Percentiles rank a stretch among this genome's conserved stretches.
Evolutionary conservation across 2,113 vertebrate genomes (phyloP).

Genomic region (Alces alces): DNA sequence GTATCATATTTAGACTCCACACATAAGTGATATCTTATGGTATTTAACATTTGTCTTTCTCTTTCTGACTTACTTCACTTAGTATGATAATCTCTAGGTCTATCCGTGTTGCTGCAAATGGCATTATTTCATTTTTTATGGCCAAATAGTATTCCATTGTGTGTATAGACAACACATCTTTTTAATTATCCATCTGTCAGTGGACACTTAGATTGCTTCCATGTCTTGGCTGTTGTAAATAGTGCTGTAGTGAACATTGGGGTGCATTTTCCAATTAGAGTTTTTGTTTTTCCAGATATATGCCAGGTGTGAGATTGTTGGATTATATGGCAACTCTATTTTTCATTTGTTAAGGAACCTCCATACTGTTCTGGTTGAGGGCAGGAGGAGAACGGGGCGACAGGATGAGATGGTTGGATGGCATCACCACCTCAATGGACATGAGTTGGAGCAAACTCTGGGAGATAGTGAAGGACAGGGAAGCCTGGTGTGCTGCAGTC

Average conservation of each 20-base stretch:
- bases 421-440: background rate
- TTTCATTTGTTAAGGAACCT: background rate
- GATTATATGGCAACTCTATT: background rate
- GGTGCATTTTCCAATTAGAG: background rate
- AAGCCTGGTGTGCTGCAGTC: background rate
- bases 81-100: background rate
- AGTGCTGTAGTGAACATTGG: background rate
- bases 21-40: background rate
- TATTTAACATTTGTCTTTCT: background rate
- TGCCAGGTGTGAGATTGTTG: background rate
- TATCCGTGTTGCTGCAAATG: background rate
- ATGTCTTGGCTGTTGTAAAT: background rate
- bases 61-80: background rate
- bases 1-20: background rate
- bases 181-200: background rate
- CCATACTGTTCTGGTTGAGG: background rate
- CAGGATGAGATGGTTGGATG: background rate
- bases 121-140: background rate
- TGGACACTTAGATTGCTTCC: background rate
- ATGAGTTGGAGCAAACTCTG: background rate
- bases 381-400: background rate
- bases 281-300: background rate
- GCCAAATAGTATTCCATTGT: background rate
- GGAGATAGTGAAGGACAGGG: background rate
- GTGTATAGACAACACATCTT: background rate